A percentile compares a stretch with the other conserved stretches of the same genome.
phyloP scores from a whole-genome alignment of 2,888 invertebrate genomes.

The Epiblema foenella region DNA sequence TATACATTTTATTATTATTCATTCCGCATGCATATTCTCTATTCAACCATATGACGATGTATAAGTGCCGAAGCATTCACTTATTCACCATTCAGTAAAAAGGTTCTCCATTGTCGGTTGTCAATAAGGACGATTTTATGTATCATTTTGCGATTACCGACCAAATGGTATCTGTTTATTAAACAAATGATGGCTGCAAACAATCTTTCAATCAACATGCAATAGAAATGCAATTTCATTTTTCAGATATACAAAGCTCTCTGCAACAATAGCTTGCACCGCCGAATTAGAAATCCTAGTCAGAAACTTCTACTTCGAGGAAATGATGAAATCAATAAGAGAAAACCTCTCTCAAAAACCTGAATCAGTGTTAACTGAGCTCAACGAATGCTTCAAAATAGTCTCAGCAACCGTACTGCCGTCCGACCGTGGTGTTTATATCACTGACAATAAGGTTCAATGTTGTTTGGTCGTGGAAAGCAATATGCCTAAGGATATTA shows the following conservation, averaged over 20 bases:
- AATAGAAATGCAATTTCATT: neutral
- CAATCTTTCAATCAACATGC: neutral
- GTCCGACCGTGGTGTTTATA: constrained; percentile 81
- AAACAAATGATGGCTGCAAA: neutral
- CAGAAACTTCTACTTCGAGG: constrained; percentile 91
- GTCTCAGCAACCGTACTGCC: constrained; percentile 82
- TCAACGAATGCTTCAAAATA: constrained; percentile 84
- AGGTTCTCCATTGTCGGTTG: too few relatives aligned
- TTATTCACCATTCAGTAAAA: too few relatives aligned
- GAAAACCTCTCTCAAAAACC: constrained; percentile 72
- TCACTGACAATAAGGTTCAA: constrained; percentile 76
- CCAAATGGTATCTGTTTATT: too few relatives aligned
- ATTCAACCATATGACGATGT: too few relatives aligned
- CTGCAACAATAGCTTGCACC: constrained; percentile 92
- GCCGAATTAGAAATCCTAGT: constrained; percentile 89
- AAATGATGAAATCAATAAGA: constrained; percentile 89
- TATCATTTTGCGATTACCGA: too few relatives aligned
- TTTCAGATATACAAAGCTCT: constrained; percentile 89
- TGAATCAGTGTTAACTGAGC: constrained; percentile 80
- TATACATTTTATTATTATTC: too few relatives aligned
- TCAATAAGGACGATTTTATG: too few relatives aligned
- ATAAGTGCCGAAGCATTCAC: too few relatives aligned
- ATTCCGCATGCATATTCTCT: too few relatives aligned
- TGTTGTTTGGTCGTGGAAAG: constrained; percentile 73
- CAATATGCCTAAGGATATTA: constrained; percentile 86